Evolutionary conservation across 2,113 vertebrate species (phyloP), one percentile per base, ranked within the genome.

Genomic region (Synchiropus splendidus): DNA sequence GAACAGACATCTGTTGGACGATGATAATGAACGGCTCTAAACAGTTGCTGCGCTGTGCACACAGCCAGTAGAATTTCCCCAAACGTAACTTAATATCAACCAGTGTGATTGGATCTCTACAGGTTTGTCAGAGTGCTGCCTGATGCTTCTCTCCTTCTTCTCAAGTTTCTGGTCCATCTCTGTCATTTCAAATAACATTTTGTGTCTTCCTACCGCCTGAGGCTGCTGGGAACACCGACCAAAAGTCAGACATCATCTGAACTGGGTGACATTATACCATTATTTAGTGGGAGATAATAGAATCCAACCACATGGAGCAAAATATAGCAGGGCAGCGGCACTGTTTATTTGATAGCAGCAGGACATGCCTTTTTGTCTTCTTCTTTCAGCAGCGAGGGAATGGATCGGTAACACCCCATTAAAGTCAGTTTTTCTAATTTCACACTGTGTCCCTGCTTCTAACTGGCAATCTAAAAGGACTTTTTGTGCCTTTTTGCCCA

Each of bases 261-360:
- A 58, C 52, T 31, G 44, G 48, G 51, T 38, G 51, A 54, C 56
- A 59, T 15, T 42, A 47, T 56, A 38, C 42, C 42, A 45, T 62
- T 67, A 58, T 74, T 68, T 70, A 49, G 51, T 48, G 58, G 34
- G 43, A 31, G 37, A 38, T 73, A 64, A 75, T 74, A 73, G 54
- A 72, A 75, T 75, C 41, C 33, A 47, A 34, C 35, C 31, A 34
- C 30, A 46, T 58, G 54, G 37, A 34, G 35, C 31, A 42, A 36
- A 51, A 54, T 27, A 27, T 5, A 27, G 21, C n/a, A 27, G 21
- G 8, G 8, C 21, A 27, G 8, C 4, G 8, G 21, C 21, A 27
- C 4, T 27, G n/a, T 27, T 27, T 27, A 27, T 27, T 27, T 8
- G 21, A 27, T 27, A 27, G 8, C 4, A 27, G 21, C 4, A 27